Percentiles rank a stretch among this genome's conserved stretches.
Evolutionary conservation across 1,140 invertebrate genomes (phyloP).

Genomic region (Sitodiplosis mosellana): DNA sequence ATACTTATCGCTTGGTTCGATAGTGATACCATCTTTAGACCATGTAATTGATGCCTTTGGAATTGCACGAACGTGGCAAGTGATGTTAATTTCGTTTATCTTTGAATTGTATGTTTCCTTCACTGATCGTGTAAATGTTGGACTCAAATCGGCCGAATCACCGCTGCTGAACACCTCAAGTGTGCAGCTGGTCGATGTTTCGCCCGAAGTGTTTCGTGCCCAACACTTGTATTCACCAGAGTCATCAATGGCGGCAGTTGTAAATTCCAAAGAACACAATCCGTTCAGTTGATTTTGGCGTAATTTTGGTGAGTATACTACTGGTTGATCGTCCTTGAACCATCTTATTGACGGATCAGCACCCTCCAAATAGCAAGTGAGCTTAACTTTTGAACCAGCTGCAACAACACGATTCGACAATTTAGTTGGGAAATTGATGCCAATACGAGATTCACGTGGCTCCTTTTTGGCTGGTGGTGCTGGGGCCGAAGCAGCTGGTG

Average conservation of each 20-base stretch:
- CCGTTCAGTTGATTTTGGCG: slow-evolving; percentile 38
- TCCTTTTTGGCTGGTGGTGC: slow-evolving; percentile 9
- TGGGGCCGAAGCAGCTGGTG: slow-evolving; percentile 10
- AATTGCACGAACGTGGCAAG: slow-evolving; percentile 51
- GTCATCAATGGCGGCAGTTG: slow-evolving; percentile 33
- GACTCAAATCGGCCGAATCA: slow-evolving; percentile 20
- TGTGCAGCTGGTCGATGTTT: slow-evolving; percentile 16
- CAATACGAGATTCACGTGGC: slow-evolving; percentile 22
- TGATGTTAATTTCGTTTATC: slow-evolving; percentile 54
- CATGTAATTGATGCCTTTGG: slow-evolving; percentile 53
- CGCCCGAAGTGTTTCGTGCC: slow-evolving; percentile 33
- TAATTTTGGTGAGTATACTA: slow-evolving; percentile 25
- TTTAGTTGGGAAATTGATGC: slow-evolving; percentile 20
- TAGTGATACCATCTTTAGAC: slow-evolving; percentile 50
- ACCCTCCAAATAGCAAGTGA: slow-evolving; percentile 73
- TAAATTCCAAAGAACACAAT: slow-evolving; percentile 38
- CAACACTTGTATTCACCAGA: slow-evolving; percentile 42
- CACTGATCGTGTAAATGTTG: slow-evolving; percentile 24
- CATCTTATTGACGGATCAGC: slow-evolving; percentile 53
- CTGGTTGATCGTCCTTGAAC: slow-evolving; percentile 44
- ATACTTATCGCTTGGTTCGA: slow-evolving; percentile 31
- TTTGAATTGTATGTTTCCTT: slow-evolving; percentile 43
- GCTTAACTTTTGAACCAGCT: slow-evolving; percentile 51
- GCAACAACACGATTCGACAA: slow-evolving; percentile 57
- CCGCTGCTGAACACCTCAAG: slow-evolving; percentile 19